Conservation (phyloP, 2,113 vertebrate genomes). For the Gallinago paraguaiae region DNA sequence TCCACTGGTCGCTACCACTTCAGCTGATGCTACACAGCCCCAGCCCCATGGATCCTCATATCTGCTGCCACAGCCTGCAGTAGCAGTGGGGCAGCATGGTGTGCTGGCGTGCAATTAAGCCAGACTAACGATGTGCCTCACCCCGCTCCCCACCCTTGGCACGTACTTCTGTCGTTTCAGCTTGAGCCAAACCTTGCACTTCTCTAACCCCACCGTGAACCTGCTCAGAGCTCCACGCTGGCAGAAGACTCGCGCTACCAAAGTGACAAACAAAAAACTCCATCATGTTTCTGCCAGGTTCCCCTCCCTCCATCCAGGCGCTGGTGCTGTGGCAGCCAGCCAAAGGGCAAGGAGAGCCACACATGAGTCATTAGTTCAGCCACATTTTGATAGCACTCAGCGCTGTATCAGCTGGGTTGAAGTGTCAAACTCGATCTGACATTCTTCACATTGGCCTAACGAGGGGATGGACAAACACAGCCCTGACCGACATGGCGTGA, state of each 20-base stretch:
- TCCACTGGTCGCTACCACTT: accelerated
- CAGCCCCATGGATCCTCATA: accelerated
- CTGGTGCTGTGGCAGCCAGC: not conserved
- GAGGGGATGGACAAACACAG: not conserved
- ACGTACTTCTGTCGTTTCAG: accelerated
- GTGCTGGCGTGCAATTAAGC: not conserved
- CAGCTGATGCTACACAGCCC: accelerated
- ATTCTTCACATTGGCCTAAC: not conserved
- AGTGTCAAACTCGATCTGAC: not conserved
- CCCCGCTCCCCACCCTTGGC: not conserved
- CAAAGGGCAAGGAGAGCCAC: not conserved
- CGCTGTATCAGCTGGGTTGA: not conserved
- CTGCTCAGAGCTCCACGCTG: not conserved
- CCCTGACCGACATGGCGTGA: not conserved
- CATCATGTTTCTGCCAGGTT: not conserved
- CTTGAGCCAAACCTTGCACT: not conserved
- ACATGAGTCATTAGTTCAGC: not conserved
- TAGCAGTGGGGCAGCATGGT: accelerated
- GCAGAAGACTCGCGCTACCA: not conserved
- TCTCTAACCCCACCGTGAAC: conserved; percentile 14
- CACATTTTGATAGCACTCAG: not conserved
- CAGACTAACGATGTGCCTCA: not conserved
- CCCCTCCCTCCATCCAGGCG: not conserved
- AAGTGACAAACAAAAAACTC: not conserved
- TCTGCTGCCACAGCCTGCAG: not conserved